A percentile compares a stretch with the other conserved stretches of the same genome.
These are phyloP conservation scores for Eupithecia tripunctaria DNA, from an alignment of 2,888 invertebrate genomes.

Conservation along the genomic window DNA sequence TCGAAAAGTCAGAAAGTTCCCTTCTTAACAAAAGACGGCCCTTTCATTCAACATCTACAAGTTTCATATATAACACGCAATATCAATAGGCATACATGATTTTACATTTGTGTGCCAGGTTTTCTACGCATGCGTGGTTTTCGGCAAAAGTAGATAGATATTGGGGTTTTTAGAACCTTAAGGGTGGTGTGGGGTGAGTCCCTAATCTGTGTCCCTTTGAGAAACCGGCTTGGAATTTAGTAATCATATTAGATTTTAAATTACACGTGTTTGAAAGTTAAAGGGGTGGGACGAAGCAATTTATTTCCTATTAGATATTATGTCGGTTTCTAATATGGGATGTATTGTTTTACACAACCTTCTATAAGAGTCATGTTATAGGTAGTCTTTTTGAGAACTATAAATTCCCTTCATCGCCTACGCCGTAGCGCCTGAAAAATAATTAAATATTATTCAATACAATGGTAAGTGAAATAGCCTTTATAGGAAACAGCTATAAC, in stretches of 20 bases:
- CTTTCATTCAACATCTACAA: neutral
- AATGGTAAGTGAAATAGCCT: neutral
- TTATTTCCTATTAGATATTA: slow-evolving; percentile 75
- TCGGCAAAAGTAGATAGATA: slow-evolving; percentile 79
- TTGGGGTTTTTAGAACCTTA: slow-evolving; percentile 79
- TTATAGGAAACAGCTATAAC: neutral
- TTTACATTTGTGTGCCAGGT: slow-evolving; percentile 62
- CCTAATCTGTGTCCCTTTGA: slow-evolving; percentile 84
- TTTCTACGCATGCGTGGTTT: slow-evolving; percentile 83
- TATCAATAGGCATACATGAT: slow-evolving; percentile 21
- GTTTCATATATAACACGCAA: slow-evolving; percentile 12
- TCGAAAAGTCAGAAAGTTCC: neutral
- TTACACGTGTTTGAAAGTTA: slow-evolving; percentile 79
- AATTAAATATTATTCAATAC: too few species aligned
- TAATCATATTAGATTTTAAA: slow-evolving; percentile 85
- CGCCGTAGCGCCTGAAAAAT: too few species aligned
- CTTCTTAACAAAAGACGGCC: neutral
- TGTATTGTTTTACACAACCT: neutral
- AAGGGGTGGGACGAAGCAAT: slow-evolving; percentile 70
- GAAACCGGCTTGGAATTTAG: slow-evolving; percentile 82
- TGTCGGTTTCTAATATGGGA: neutral
- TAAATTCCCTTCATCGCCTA: neutral
- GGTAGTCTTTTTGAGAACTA: neutral
- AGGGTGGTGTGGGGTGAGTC: slow-evolving; percentile 56
- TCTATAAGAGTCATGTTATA: neutral